A percentile compares a stretch with the other conserved stretches of the same genome.
phyloP scores from a whole-genome alignment of 2,797 vertebrate genomes.

The Rousettus madagascariensis region DNA sequence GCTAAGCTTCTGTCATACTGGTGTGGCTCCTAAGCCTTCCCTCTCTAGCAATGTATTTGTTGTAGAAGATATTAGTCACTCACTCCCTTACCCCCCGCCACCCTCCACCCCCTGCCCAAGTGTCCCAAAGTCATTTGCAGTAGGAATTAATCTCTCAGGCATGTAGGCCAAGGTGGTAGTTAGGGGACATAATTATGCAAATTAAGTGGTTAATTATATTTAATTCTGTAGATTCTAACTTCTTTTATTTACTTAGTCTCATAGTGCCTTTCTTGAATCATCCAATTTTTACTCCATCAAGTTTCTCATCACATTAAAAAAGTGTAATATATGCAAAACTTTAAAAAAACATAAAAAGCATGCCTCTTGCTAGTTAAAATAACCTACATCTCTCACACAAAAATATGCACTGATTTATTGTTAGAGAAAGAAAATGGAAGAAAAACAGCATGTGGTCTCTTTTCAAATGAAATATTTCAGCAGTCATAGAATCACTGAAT shows the following conservation, averaged over 20 bases:
- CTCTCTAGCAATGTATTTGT: background rate
- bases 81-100: no score
- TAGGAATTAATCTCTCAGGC: constrained; percentile 35
- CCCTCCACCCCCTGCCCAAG: background rate
- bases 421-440: constrained; percentile 9
- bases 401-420: background rate
- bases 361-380: constrained; percentile 14
- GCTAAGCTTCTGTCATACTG: background rate
- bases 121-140: constrained; percentile 31
- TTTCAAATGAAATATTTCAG: constrained; percentile 44
- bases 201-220: constrained; percentile 34
- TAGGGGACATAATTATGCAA: constrained; percentile 1
- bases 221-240: constrained; percentile 32
- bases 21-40: background rate
- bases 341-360: background rate
- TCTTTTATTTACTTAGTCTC: constrained; percentile 21
- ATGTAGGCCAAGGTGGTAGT: background rate
- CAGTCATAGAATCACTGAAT: constrained; percentile 10
- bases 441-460: background rate
- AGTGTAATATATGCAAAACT: background rate
- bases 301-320: constrained; percentile 47
- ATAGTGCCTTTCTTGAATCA: constrained; percentile 45
- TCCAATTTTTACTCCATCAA: background rate
- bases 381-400: background rate
- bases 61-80: background rate